Evolutionary conservation across 2,888 invertebrate species (phyloP).

Genomic region (Parnassius glacialis): DNA sequence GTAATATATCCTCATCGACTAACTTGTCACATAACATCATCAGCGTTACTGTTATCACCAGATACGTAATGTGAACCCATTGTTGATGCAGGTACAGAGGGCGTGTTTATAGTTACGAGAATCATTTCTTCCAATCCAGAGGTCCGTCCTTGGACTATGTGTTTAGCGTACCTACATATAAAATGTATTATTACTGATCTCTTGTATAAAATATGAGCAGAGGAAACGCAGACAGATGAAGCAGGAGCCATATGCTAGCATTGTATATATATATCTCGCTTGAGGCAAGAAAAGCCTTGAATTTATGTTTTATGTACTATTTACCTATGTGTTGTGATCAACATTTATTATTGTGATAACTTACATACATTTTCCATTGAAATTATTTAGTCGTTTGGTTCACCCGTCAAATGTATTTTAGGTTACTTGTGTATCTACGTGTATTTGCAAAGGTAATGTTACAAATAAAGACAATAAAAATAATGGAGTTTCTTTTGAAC

Average conservation of each 20-base stretch:
- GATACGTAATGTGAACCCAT: constrained; percentile 53
- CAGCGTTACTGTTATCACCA: constrained; percentile 29
- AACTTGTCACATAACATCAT: constrained; percentile 22
- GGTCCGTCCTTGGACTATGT: constrained; percentile 75
- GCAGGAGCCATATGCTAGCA: constrained; percentile 39
- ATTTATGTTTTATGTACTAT: constrained; percentile 58
- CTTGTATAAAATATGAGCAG: constrained; percentile 38
- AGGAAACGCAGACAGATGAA: constrained; percentile 35
- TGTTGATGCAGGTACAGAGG: constrained; percentile 79
- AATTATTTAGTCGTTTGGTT: constrained; percentile 33
- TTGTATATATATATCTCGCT: constrained; percentile 63
- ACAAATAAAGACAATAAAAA: constrained; percentile 64
- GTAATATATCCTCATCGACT: constrained; percentile 29
- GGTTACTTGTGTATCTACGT: constrained; percentile 20
- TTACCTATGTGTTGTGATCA: constrained; percentile 61
- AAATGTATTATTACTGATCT: constrained; percentile 75
- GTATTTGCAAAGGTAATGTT: constrained; percentile 46
- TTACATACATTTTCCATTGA: constrained; percentile 36
- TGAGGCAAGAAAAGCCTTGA: constrained; percentile 43
- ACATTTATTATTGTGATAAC: constrained; percentile 71
- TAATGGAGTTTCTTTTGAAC: constrained; percentile 58
- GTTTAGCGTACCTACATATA: constrained; percentile 76
- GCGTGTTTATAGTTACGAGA: constrained; percentile 78
- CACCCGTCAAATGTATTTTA: constrained; percentile 31
- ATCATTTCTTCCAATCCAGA: constrained; percentile 78